phyloP scores from a whole-genome alignment of 2,888 invertebrate genomes.

The Tanaodytes sp. region DNA sequence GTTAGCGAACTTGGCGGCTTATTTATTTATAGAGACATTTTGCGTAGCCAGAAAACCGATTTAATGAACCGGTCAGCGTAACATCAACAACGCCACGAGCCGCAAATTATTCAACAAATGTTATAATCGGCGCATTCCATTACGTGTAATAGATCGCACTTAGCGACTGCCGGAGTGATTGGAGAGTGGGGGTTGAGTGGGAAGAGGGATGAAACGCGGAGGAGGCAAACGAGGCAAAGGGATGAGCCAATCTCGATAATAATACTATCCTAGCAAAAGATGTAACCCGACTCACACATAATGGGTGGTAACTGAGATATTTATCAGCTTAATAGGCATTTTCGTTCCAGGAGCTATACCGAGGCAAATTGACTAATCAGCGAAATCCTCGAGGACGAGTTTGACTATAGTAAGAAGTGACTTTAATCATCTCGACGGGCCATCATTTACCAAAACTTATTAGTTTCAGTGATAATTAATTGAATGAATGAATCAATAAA shows the following conservation, averaged over 20 bases:
- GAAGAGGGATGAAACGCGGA: slow-evolving; percentile 20
- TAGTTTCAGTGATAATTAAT: too few species aligned
- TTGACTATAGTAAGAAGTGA: too few species aligned
- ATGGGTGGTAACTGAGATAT: slow-evolving; percentile 37
- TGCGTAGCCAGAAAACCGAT: slow-evolving; percentile 39
- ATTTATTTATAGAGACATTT: slow-evolving; percentile 21
- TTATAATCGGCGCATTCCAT: slow-evolving; percentile 73
- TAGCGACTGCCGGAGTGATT: slow-evolving; percentile 71
- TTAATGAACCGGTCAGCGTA: slow-evolving; percentile 51
- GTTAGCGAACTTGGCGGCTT: slow-evolving; percentile 57
- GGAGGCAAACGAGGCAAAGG: slow-evolving; percentile 48
- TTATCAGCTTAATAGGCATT: slow-evolving; percentile 44
- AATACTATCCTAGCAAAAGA: slow-evolving; percentile 62
- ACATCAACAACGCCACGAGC: slow-evolving; percentile 59
- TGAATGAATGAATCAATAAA: too few species aligned
- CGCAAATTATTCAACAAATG: slow-evolving; percentile 72
- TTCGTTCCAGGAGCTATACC: slow-evolving; percentile 26
- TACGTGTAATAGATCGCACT: slow-evolving; percentile 72
- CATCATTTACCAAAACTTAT: too few species aligned
- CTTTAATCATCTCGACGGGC: too few species aligned
- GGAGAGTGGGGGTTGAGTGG: slow-evolving; percentile 22
- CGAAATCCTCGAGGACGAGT: slow-evolving; percentile 9
- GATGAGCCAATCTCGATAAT: slow-evolving; percentile 70
- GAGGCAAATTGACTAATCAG: slow-evolving; percentile 29
- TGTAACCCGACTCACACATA: slow-evolving; percentile 45